phyloP scores from a whole-genome alignment of 2,888 invertebrate species.

The Petrophora chlorosata region DNA sequence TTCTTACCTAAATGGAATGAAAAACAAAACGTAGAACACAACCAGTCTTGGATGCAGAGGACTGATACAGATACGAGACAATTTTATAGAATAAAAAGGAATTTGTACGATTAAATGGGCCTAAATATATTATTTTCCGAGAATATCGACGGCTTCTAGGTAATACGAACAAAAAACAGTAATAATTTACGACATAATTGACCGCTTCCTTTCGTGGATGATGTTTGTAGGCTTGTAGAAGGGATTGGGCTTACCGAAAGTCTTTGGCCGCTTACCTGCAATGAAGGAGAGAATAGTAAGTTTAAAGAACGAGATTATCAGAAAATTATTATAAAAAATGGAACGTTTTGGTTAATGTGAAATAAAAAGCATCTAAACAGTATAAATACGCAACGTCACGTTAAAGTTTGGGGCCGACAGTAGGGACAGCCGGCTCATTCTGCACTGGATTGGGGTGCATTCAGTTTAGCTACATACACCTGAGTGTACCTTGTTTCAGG shows the following conservation, averaged over 20 bases:
- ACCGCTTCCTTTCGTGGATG: constrained; percentile 33
- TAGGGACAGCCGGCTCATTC: too few relatives aligned
- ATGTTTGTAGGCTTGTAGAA: constrained; percentile 28
- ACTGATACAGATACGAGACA: constrained; percentile 34
- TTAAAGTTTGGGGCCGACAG: too few relatives aligned
- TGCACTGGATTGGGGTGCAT: too few relatives aligned
- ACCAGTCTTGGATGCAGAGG: constrained; percentile 41
- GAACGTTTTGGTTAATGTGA: too few relatives aligned
- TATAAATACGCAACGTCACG: too few relatives aligned
- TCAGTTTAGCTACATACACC: too few relatives aligned
- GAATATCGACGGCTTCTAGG: constrained; percentile 36
- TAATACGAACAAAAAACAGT: constrained; percentile 28
- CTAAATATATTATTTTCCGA: constrained; percentile 38
- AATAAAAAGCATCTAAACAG: too few relatives aligned
- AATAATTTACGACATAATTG: constrained; percentile 32
- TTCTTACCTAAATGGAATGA: constrained; percentile 20
- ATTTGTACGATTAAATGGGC: constrained; percentile 29
- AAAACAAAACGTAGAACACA: constrained; percentile 30
- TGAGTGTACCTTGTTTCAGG: too few relatives aligned
- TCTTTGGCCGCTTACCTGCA: constrained; percentile 49
- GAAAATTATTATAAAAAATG: too few relatives aligned
- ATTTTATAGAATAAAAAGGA: constrained; percentile 41
- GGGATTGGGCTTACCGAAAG: constrained; percentile 37
- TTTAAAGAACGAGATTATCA: too few relatives aligned
- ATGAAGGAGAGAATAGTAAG: constrained; percentile 24